Base-by-base conservation (phyloP, 2,797 vertebrate genomes). In the Aphelocoma californica region DNA sequence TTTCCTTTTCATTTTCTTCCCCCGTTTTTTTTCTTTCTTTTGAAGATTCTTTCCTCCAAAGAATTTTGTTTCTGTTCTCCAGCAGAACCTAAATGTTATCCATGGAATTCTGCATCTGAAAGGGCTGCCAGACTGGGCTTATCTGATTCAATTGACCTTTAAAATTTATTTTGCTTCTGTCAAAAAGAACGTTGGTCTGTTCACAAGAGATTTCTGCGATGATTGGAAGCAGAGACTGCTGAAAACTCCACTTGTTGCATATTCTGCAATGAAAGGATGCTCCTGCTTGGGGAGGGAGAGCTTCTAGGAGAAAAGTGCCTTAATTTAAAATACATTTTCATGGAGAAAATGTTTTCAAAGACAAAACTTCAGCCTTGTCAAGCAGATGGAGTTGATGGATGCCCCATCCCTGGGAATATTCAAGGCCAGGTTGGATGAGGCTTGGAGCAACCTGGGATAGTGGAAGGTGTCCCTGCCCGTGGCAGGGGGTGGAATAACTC, bases 141-240 rank as follows among this genome's bases (percentile, higher is more conserved):
- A 91, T 93, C 93, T 95, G 94, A 96, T 97, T 94, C 94, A 83
- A 48, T 81, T 97, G 96, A 97, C 97, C 97, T 97, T 97, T 97
- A 96, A 88, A 96, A 95, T 96, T 94, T 96, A 93, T 96, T 97
- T 97, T 97, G 93, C 91, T 94, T 77, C 94, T 94, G 95, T 96
- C 95, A 95, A 57, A 94, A 96, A 92, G 86, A 81, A 90, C 90
- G 91, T 95, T 90, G 77, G 84, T 74, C 65, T 72, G 66, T 72
- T 85, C 65, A 42, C 0, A 0, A 67, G 95, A 95, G 94, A 95
- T 90, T 96, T 92, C 74, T 34, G n/a, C 58, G 74, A n/a, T 9
- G 62, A 94, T 80, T 96, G 82, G 88, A 87, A 81, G 90, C 75
- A 81, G 77, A 95, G 86, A 40, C 80, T 94, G 64, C 95, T 83